These are phyloP conservation scores for Iselma pallidipennis DNA, from an alignment of 2,888 invertebrate species.

Conservation along the genomic window DNA sequence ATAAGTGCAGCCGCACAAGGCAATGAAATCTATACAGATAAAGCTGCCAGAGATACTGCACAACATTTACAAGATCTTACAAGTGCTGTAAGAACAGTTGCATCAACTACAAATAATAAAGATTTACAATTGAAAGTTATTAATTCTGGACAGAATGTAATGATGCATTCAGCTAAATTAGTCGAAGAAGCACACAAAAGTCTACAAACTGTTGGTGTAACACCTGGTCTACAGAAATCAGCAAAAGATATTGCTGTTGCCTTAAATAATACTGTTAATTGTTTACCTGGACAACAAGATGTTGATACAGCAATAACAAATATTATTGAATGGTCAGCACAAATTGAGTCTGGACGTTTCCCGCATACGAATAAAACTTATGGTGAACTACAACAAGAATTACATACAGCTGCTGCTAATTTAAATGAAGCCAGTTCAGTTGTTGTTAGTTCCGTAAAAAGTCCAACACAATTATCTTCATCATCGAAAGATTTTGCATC, in stretches of 20 bases:
- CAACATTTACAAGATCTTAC: constrained; percentile 74
- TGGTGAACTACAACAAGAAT: constrained; percentile 80
- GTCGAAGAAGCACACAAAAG: constrained; percentile 83
- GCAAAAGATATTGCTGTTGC: constrained; percentile 69
- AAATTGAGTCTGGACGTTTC: constrained; percentile 74
- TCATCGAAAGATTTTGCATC: constrained; percentile 78
- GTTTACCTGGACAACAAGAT: constrained; percentile 91
- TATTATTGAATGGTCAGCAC: constrained; percentile 76
- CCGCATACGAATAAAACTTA: constrained; percentile 75
- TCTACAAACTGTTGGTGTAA: constrained; percentile 67
- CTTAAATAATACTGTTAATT: constrained; percentile 74
- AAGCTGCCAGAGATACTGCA: constrained; percentile 81
- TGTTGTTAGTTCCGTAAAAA: constrained; percentile 77
- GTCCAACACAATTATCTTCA: constrained; percentile 70
- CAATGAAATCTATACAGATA: constrained; percentile 78
- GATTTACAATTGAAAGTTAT: constrained; percentile 63
- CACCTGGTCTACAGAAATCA: constrained; percentile 71
- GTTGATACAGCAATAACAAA: constrained; percentile 87
- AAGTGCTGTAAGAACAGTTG: constrained; percentile 69
- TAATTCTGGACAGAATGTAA: constrained; percentile 76
- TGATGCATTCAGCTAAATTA: constrained; percentile 74
- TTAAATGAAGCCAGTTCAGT: constrained; percentile 83
- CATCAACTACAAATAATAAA: constrained; percentile 68
- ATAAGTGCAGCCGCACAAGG: constrained; percentile 83
- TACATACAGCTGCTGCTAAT: constrained; percentile 81